Percentiles rank a stretch among this genome's conserved stretches.
Conservation (phyloP, 2,797 vertebrate species). For the Crax fasciolata region DNA sequence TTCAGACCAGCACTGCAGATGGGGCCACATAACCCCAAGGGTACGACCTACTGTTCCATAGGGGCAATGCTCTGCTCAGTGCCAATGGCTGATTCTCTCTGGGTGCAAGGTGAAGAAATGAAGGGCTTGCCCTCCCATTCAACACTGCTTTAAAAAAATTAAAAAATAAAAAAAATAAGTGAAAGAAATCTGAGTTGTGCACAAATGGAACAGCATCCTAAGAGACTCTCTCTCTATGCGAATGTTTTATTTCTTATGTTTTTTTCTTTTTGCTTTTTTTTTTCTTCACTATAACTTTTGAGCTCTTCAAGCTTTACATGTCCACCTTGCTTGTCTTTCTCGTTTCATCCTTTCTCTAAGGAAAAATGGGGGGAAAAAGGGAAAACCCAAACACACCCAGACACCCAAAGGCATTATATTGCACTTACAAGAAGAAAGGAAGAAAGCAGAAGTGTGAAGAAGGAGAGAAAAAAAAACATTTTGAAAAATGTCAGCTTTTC, state of each 20-base stretch:
- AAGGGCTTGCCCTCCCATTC: background rate
- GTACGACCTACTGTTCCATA: background rate
- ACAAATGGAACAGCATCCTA: background rate
- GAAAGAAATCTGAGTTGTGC: background rate
- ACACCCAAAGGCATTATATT: background rate
- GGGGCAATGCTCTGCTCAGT: background rate
- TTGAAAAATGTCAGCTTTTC: conserved; percentile 26
- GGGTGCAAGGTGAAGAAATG: background rate
- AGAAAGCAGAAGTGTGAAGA: background rate
- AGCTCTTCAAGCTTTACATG: background rate
- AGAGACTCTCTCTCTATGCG: background rate
- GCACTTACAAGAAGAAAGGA: background rate
- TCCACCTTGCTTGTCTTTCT: background rate
- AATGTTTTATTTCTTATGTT: background rate
- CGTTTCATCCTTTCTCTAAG: background rate
- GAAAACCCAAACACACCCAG: background rate
- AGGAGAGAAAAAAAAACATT: background rate
- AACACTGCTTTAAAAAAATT: background rate
- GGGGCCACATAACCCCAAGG: background rate
- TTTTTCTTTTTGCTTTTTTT: background rate
- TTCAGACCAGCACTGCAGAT: too few relatives aligned
- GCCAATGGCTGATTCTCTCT: background rate
- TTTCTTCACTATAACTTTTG: background rate
- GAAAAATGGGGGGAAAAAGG: background rate
- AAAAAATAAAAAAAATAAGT: too few relatives aligned